Percentiles rank a stretch among this genome's conserved stretches.
Evolutionary conservation across 2,113 vertebrate genomes (phyloP).

Genomic region (Periophthalmus modestus): DNA sequence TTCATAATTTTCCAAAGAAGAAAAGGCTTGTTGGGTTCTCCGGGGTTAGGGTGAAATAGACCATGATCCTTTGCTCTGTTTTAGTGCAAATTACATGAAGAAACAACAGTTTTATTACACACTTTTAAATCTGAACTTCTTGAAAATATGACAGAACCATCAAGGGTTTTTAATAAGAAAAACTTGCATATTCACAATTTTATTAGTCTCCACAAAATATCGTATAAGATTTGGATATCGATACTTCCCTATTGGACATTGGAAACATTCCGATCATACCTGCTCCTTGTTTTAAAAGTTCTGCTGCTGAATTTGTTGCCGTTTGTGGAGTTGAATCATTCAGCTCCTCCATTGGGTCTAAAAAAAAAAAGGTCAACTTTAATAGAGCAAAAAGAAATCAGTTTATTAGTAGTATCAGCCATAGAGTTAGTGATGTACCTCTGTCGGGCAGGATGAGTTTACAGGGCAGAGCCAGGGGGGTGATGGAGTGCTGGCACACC

Average conservation of each 20-base stretch:
- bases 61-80: too few species aligned
- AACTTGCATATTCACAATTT: too few species aligned
- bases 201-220: too few species aligned
- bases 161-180: too few species aligned
- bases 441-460: constrained; percentile 92
- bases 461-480: constrained; percentile 91
- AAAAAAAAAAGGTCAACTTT: background rate
- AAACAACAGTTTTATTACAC: background rate
- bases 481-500: constrained; percentile 96
- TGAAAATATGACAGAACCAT: too few species aligned
- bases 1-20: too few species aligned
- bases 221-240: too few species aligned
- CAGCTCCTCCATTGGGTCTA: constrained; percentile 88
- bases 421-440: constrained; percentile 73
- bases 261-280: constrained; percentile 71
- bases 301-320: constrained; percentile 88
- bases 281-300: constrained; percentile 95
- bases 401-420: too few species aligned
- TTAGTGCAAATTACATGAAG: too few species aligned
- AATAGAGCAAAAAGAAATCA: background rate
- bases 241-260: background rate
- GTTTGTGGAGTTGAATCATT: constrained; percentile 79
- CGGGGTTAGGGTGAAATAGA: too few species aligned
- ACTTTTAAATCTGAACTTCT: too few species aligned
- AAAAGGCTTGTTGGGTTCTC: too few species aligned